phyloP scores from a whole-genome alignment of 2,888 invertebrate genomes.

The Euzetes globulus region DNA sequence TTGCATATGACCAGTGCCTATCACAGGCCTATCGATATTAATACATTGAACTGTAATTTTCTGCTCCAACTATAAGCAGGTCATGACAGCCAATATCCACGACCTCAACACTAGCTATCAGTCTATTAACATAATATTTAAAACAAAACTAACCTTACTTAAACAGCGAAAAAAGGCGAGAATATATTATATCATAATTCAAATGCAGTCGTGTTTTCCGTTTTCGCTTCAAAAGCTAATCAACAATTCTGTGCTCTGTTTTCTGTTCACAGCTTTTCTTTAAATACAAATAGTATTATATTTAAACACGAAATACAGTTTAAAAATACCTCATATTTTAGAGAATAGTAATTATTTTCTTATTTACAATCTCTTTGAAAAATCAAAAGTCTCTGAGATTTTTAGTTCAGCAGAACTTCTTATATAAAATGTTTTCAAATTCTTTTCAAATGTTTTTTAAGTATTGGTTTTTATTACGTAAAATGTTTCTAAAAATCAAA shows the following conservation, averaged over 20 bases:
- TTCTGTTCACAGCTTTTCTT: too few relatives aligned
- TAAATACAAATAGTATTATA: too few relatives aligned
- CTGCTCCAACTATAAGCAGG: not conserved
- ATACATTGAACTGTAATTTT: slow-evolving; percentile 6
- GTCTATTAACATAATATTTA: slow-evolving; percentile 9
- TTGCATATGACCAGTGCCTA: not conserved
- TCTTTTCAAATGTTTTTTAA: not conserved
- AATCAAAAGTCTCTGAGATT: too few relatives aligned
- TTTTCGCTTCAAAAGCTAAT: too few relatives aligned
- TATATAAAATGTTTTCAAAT: not conserved
- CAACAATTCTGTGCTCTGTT: too few relatives aligned
- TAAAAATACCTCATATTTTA: too few relatives aligned
- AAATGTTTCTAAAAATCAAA: not conserved
- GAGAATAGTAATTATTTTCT: too few relatives aligned
- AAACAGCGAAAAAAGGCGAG: not conserved
- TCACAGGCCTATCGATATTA: not conserved
- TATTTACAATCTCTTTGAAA: too few relatives aligned
- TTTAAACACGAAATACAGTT: too few relatives aligned
- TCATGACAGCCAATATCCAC: slow-evolving; percentile 2
- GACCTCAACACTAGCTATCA: not conserved
- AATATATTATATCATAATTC: not conserved
- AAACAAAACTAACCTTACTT: not conserved
- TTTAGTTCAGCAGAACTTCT: too few relatives aligned
- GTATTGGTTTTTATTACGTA: not conserved
- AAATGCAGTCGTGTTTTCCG: not conserved